phyloP scores from a whole-genome alignment of 2,888 invertebrate genomes.

The Tineola bisselliella region DNA sequence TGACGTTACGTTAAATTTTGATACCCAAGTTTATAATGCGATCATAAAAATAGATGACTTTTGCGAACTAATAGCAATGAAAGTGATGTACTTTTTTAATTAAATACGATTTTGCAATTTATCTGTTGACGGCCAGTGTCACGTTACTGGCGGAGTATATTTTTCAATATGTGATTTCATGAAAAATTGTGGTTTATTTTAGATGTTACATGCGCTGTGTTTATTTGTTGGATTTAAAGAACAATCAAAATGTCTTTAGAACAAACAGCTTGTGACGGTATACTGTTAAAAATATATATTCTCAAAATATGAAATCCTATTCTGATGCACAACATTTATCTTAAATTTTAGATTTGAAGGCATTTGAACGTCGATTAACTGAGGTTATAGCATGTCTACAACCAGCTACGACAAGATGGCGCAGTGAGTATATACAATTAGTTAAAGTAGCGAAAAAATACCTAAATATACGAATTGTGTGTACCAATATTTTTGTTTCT shows the following conservation, averaged over 20 bases:
- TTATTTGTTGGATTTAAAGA: neutral
- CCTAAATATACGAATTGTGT: constrained; percentile 4
- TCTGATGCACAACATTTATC: neutral
- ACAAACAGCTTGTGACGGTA: constrained; percentile 93
- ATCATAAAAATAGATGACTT: too few species aligned
- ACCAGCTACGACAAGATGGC: constrained; percentile 94
- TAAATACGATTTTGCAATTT: neutral
- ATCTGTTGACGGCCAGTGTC: neutral
- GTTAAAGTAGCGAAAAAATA: too few species aligned
- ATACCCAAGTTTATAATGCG: too few species aligned
- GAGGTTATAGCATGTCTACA: constrained; percentile 97
- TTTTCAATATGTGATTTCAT: neutral
- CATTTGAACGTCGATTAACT: constrained; percentile 95
- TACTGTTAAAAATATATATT: constrained; percentile 20
- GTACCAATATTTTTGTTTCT: neutral
- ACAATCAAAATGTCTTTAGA: constrained; percentile 75
- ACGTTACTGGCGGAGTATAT: neutral
- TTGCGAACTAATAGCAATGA: too few species aligned
- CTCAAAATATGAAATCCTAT: constrained; percentile 7
- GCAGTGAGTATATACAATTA: constrained; percentile 73
- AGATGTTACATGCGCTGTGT: neutral
- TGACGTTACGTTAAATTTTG: too few species aligned
- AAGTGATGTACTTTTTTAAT: neutral
- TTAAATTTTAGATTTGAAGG: constrained; percentile 88
- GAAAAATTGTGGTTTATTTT: neutral